A percentile compares a stretch with the other conserved stretches of the same genome.
phyloP scores from a whole-genome alignment of 2,888 invertebrate genomes.

The Apamea crenata region DNA sequence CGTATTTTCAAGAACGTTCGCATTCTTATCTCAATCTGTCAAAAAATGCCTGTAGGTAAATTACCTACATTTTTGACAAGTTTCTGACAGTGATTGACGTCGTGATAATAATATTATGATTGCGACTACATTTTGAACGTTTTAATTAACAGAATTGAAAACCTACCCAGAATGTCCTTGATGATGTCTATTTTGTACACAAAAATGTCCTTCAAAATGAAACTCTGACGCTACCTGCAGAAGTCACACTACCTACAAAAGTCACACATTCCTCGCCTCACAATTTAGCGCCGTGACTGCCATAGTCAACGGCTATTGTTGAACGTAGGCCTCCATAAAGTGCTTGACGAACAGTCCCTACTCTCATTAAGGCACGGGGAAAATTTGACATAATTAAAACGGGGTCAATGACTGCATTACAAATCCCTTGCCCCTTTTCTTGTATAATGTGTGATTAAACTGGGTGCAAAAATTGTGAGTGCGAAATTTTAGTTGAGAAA shows the following conservation, averaged over 20 bases:
- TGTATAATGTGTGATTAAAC: conserved; percentile 38
- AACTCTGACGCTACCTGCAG: background rate
- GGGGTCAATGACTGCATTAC: conserved; percentile 56
- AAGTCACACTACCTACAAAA: conserved; percentile 7
- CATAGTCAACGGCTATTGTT: conserved; percentile 52
- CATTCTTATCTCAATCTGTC: background rate
- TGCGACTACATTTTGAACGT: background rate
- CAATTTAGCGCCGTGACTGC: conserved; percentile 48
- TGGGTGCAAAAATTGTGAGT: conserved; percentile 33
- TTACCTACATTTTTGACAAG: background rate
- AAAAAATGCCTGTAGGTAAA: background rate
- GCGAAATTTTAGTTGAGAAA: conserved; percentile 24
- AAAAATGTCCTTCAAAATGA: conserved; percentile 6
- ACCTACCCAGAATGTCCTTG: background rate
- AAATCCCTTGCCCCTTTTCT: conserved; percentile 52
- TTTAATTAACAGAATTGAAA: background rate
- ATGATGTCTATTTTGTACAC: background rate
- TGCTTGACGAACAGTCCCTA: conserved; percentile 55
- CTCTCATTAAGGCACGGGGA: conserved; percentile 59
- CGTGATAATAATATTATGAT: background rate
- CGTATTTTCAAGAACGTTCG: background rate
- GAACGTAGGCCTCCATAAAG: conserved; percentile 54
- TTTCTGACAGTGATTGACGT: background rate
- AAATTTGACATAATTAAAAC: conserved; percentile 60
- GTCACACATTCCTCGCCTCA: conserved; percentile 40